Base-by-base conservation (phyloP, 1,140 invertebrate species). In the Caerostris darwini region DNA sequence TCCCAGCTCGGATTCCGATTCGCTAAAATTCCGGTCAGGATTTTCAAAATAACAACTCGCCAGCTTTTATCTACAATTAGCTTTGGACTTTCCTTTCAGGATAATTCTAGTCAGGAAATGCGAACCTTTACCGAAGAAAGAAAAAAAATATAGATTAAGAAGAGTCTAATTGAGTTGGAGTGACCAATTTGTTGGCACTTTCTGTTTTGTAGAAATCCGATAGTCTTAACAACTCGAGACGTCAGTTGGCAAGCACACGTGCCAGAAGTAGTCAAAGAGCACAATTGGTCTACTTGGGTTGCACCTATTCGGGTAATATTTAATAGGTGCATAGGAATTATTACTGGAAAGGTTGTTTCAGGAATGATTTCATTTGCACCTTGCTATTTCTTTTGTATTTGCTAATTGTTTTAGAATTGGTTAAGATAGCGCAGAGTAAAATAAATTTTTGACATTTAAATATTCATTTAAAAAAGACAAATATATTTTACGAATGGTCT, bases 141-240 rank as follows among this genome's bases (percentile, higher is more conserved):
- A 17, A 53, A 88, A 88, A 57, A 17, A 88, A 19, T 61, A 88
- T 19, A 34, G 34, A 34, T 34, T 34, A 34, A 34, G n/a, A 88
- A 57, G 58, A 61, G 50, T 64, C 86, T 88, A 88, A 88, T 64
- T 88, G 59, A 88, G 59, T 88, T 88, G 86, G 50, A 88, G 86
- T 17, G 61, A 64, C 86, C 86, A 88, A 88, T 88, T 88, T 88
- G 86, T 88, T 88, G 86, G 86, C 50, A 64, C 86, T 88, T 88
- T 88, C 58, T 67, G 8, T 53, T 59, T 88, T 54, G 50, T 53
- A 5, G 86, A 17, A 88, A 88, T 64, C 17, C 59, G 86, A 88
- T 88, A 88, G 86, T 83, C 54, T 83, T 83, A 14, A 34, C n/a
- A 8, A 19, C 71, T 53, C 34, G 34, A 53, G 34, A 53, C 34